These are phyloP conservation scores for Cephalopachus bancanus DNA, from an alignment of 2,797 vertebrate genomes.

Conservation along the genomic window DNA sequence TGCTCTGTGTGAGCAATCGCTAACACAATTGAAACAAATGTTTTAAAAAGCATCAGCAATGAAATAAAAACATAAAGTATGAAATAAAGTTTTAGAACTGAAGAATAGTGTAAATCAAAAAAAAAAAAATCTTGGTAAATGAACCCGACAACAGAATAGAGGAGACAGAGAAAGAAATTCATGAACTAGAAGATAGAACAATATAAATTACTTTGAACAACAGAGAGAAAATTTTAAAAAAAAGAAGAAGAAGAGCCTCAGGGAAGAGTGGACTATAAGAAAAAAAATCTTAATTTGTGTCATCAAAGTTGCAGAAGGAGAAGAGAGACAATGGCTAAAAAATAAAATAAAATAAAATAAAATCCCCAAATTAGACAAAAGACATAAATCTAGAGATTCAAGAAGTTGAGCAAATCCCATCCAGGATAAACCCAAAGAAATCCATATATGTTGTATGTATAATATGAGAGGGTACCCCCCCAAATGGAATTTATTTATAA, in stretches of 20 bases:
- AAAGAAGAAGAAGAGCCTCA: not conserved
- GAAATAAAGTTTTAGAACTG: slow-evolving; percentile 33
- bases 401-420: not conserved
- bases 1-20: not conserved
- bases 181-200: not conserved
- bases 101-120: not conserved
- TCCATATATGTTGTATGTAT: not conserved
- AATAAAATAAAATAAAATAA: not conserved
- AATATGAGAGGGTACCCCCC: too few species aligned
- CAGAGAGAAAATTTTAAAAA: not conserved
- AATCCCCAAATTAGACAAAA: not conserved
- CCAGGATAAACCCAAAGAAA: not conserved
- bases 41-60: not conserved
- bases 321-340: not conserved
- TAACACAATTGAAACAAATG: too few species aligned
- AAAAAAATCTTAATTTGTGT: not conserved
- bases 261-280: not conserved
- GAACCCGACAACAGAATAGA: not conserved
- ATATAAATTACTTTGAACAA: slow-evolving; percentile 28
- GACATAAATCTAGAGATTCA: not conserved
- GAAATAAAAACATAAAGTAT: not conserved
- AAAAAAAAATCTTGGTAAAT: not conserved
- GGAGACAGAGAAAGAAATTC: not conserved
- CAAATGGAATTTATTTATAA: too few species aligned
- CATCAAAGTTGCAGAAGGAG: not conserved